phyloP scores from a whole-genome alignment of 1,140 invertebrate genomes.

The Adelges cooleyi region DNA sequence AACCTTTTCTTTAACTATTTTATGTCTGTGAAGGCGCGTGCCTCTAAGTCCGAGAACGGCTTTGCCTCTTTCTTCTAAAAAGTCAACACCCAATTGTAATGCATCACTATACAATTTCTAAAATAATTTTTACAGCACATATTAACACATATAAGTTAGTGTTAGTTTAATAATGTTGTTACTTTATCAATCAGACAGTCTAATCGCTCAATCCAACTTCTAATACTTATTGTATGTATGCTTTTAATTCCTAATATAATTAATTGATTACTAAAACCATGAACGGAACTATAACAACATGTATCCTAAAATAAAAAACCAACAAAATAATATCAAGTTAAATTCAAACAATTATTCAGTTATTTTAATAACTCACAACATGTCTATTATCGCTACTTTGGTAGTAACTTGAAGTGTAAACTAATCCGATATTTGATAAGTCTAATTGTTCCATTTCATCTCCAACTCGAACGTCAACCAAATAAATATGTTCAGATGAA shows the following conservation, averaged over 20 bases:
- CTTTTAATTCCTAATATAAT: conserved; percentile 72
- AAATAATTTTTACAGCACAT: conserved; percentile 33
- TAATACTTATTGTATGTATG: conserved; percentile 65
- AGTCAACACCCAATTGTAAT: conserved; percentile 50
- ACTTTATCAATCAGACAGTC: conserved; percentile 55
- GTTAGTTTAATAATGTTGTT: conserved; percentile 24
- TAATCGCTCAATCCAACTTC: conserved; percentile 70
- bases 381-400: conserved; percentile 69
- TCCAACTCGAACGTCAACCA: conserved; percentile 79
- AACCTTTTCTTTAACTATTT: conserved; percentile 50
- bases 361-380: conserved; percentile 52
- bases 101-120: conserved; percentile 51
- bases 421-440: conserved; percentile 68
- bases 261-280: conserved; percentile 66
- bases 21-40: conserved; percentile 45
- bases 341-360: too few species aligned
- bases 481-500: conserved; percentile 68
- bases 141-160: neutral
- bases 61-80: conserved; percentile 55
- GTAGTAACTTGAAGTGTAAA: conserved; percentile 86
- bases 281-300: conserved; percentile 82
- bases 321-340: too few species aligned
- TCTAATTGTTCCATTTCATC: conserved; percentile 73
- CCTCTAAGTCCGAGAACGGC: conserved; percentile 50
- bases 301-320: conserved; percentile 50